A percentile compares a stretch with the other conserved stretches of the same genome.
These are phyloP conservation scores for Caenorhabditis sp. DNA, from an alignment of 2,888 invertebrate species.

Conservation along the genomic window DNA sequence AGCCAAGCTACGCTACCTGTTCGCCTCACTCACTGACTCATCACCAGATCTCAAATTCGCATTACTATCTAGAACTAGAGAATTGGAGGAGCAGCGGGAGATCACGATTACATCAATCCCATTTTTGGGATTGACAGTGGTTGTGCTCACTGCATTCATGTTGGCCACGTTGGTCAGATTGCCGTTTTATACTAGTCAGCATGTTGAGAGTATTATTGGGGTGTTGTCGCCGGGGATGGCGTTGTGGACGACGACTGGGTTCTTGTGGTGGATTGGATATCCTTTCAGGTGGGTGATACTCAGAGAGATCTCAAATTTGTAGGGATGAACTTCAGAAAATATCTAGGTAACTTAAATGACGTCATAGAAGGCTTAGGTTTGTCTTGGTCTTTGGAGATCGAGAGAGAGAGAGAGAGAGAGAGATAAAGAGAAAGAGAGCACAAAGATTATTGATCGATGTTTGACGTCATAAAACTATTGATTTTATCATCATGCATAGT, in stretches of 20 bases:
- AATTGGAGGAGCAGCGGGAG: constrained; percentile 64
- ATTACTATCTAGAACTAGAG: constrained; percentile 57
- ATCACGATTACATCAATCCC: constrained; percentile 65
- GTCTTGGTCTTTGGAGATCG: too few species aligned
- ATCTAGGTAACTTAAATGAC: too few species aligned
- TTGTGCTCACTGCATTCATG: constrained; percentile 65
- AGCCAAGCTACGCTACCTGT: constrained; percentile 52
- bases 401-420: too few species aligned
- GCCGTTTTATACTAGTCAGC: constrained; percentile 64
- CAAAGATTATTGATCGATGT: too few species aligned
- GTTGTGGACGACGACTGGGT: constrained; percentile 63
- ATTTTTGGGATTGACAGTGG: constrained; percentile 59
- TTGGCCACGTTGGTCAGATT: constrained; percentile 59
- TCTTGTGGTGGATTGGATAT: constrained; percentile 60
- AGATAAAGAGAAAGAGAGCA: too few species aligned
- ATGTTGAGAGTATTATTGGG: constrained; percentile 66
- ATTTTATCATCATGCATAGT: too few species aligned
- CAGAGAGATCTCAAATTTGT: background rate
- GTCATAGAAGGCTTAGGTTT: too few species aligned
- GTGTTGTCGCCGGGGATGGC: constrained; percentile 68
- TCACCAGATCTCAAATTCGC: constrained; percentile 58
- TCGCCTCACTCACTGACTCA: constrained; percentile 49
- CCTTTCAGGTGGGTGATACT: constrained; percentile 46
- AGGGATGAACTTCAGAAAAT: too few species aligned
- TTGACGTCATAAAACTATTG: too few species aligned